Evolutionary conservation across 2,888 invertebrate species (phyloP), one percentile per base, ranked within the genome.

Genomic region (Odontocerum albicorne): DNA sequence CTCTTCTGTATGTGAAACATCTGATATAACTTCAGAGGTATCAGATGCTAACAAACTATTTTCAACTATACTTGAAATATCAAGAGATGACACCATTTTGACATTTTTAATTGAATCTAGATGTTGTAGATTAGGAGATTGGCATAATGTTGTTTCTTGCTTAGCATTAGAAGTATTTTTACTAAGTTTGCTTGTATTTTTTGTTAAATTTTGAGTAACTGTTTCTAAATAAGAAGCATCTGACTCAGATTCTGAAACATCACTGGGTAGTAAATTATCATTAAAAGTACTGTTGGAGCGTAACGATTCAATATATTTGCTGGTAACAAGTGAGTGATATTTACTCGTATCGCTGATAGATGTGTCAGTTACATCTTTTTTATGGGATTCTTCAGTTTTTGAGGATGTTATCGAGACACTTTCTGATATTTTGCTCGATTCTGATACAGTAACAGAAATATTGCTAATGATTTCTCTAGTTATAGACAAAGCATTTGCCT

Each of bases 401-500:
- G 46, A 21, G 19, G 13, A 16, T 19, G 20, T n/a, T 12, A 21
- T 12, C 19, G 33, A 12, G 4, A 64, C 22, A 15, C 4, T 62
- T 22, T 65, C 22, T 17, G 12, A 12, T 6, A 63, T 20, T 62
- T 67, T 2, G 64, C 55, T 43, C 15, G 44, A 63, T 15, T 66
- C 65, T 19, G 67, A 64, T 27, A 62, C 59, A 10, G 63, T 32
- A 12, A 42, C 32, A 8, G 44, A 62, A 31, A 17, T 36, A 17
- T 45, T n/a, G n/a, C 33, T 46, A 3, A 19, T 40, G 4, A 49
- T 33, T 2, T 42, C 49, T 31, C 35, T 35, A 12, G 43, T 68
- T 69, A 73, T 75, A 2, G 74, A 70, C 39, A 74, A 73, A 0
- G 75, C 65, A 47, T 77, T 78, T 3, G 74, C 71, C 67, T 77